Evolutionary conservation across 2,888 invertebrate species (phyloP), one percentile per base, ranked within the genome.

Genomic region (Coecobrya sp.): DNA sequence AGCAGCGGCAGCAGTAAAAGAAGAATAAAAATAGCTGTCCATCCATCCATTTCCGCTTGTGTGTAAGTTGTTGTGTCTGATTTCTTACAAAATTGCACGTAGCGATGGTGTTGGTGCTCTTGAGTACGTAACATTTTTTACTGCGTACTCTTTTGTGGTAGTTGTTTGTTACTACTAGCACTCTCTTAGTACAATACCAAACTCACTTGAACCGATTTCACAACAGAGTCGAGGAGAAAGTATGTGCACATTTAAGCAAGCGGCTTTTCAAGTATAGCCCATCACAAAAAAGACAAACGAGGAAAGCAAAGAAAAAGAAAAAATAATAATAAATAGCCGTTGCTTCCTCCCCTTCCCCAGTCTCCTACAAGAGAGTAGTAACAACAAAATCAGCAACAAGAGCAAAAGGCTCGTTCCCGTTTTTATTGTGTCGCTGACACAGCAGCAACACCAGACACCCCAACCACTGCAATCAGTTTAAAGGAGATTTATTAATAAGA

Each of bases 1-100:
- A 84, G 62, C 19, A 30, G 59, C n/a, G 30, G 59, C 2, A 25
- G 27, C 49, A 76, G 25, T 81, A 11, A 55, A 84, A 16, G 49
- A 86, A 84, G 52, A 86, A 73, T 13, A 86, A 85, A 84, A 65
- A 70, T 70, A 70, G 84, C 49, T 86, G 62, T 52, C 65, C 70
- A 86, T 79, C 79, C 70, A 70, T 52, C 36, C 42, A 62, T 84
- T 62, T 84, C 62, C 62, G 59, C 22, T 1, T 84, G 52, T 86
- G 86, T 86, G 52, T 22, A 65, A 70, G 86, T 86, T 86, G 86
- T 49, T 85, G 73, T 73, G 79, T 55, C 79, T 25, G 16, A 19
- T 49, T 45, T 49, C 49, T 49, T 76, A 13, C 45, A 49, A n/a
- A 55, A 19, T 55, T 76, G 25, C 19, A 13, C 49, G 65, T 25